Conservation (phyloP, 2,113 vertebrate species). For the Thalassarche chlororhynchos region DNA sequence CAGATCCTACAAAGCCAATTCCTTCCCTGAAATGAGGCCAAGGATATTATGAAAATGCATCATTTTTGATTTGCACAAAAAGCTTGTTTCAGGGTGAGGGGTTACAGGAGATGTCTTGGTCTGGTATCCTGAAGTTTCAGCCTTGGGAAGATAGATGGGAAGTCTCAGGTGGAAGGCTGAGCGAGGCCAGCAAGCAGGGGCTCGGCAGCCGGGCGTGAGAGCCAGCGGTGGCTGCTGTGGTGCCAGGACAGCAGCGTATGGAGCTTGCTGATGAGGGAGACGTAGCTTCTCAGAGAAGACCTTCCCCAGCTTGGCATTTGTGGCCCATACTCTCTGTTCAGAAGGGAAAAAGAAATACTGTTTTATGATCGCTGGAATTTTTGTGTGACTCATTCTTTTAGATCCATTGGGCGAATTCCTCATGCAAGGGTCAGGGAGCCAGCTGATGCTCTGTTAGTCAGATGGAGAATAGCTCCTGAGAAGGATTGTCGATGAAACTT, state of each 20-base stretch:
- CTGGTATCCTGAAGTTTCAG: background rate
- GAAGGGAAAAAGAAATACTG: background rate
- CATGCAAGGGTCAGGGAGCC: background rate
- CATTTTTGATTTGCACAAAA: background rate
- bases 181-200: background rate
- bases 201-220: background rate
- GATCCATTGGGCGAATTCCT: background rate
- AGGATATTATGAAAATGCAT: background rate
- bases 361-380: background rate
- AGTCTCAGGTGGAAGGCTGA: background rate
- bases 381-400: background rate
- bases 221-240: background rate
- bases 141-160: background rate
- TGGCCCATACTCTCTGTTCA: background rate
- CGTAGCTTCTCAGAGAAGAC: background rate
- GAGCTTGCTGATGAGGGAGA: background rate
- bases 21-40: background rate
- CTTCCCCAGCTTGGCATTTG: background rate
- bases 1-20: background rate
- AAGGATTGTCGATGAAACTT: background rate
- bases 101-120: background rate
- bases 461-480: background rate
- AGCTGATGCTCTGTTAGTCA: constrained; percentile 5
- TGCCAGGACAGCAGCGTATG: background rate
- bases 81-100: background rate